Percentiles rank a stretch among this genome's conserved stretches.
phyloP scores from a whole-genome alignment of 2,797 vertebrate genomes.

The Lepus oiostolus region DNA sequence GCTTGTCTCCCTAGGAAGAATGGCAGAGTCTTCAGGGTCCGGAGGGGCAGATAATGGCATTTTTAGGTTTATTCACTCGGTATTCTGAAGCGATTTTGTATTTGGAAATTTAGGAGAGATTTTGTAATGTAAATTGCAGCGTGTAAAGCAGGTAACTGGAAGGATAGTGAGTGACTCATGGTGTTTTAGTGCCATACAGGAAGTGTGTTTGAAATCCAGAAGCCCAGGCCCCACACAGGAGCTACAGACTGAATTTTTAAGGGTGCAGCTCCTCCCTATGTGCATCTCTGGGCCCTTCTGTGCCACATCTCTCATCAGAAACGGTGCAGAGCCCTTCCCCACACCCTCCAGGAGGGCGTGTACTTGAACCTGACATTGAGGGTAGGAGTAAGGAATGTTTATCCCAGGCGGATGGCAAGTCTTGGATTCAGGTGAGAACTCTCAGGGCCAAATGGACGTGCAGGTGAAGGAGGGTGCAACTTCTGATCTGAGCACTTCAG shows the following conservation, averaged over 20 bases:
- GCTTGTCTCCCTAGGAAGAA: background rate
- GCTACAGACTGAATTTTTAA: background rate
- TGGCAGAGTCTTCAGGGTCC: background rate
- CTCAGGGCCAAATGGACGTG: background rate
- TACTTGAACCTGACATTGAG: background rate
- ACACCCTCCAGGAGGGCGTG: background rate
- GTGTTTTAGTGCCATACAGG: background rate
- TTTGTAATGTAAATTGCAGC: background rate
- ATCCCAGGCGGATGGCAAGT: background rate
- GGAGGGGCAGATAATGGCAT: background rate
- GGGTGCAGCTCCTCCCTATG: background rate
- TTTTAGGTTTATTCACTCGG: background rate
- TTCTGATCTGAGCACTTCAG: background rate
- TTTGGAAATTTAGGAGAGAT: background rate
- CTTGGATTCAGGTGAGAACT: background rate
- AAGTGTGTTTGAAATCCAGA: background rate
- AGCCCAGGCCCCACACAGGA: background rate
- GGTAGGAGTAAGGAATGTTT: background rate
- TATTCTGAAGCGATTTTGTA: conserved; percentile 13
- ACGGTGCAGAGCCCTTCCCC: background rate
- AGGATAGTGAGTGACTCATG: background rate
- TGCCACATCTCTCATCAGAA: background rate
- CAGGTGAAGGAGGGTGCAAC: background rate
- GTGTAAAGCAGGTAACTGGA: background rate
- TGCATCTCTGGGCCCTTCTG: background rate